Conservation (phyloP, 2,113 vertebrate genomes). For the Illadopsis cleaveri region DNA sequence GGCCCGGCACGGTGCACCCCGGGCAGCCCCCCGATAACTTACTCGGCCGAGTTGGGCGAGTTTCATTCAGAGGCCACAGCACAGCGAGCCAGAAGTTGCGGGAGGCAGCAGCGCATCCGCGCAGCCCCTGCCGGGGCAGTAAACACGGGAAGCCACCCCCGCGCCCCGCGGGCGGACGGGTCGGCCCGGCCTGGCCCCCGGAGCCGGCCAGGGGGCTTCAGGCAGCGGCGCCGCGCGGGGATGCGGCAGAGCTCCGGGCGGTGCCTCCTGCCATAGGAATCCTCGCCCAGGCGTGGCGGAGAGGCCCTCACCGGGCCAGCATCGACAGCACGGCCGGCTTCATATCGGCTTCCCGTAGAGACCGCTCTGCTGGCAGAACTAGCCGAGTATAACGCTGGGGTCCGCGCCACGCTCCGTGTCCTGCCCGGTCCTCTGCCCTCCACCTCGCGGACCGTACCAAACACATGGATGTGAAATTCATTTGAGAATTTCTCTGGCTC, state of each 20-base stretch:
- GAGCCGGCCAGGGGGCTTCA: neutral
- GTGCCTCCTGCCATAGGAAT: neutral
- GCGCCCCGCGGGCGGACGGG: neutral
- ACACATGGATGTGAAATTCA: neutral
- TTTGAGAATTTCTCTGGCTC: neutral
- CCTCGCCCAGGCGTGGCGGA: neutral
- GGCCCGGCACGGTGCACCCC: neutral
- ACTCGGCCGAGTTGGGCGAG: neutral
- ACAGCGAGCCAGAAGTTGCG: constrained; percentile 61
- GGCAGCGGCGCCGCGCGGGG: neutral
- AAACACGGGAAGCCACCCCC: constrained; percentile 12
- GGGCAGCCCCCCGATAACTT: neutral
- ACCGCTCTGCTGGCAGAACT: neutral
- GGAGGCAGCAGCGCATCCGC: constrained; percentile 1
- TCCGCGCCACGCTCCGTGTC: neutral
- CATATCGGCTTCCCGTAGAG: neutral
- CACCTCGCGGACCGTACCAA: fast-evolving
- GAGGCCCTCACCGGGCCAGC: neutral
- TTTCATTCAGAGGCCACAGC: constrained; percentile 58
- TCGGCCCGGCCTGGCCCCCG: neutral
- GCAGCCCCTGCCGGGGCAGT: neutral
- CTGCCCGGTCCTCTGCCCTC: neutral
- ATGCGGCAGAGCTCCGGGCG: neutral
- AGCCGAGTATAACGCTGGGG: fast-evolving
- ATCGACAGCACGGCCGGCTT: neutral